Percentiles rank a stretch among this genome's conserved stretches.
Conservation (phyloP, 2,797 vertebrate species). For the Labroides dimidiatus region DNA sequence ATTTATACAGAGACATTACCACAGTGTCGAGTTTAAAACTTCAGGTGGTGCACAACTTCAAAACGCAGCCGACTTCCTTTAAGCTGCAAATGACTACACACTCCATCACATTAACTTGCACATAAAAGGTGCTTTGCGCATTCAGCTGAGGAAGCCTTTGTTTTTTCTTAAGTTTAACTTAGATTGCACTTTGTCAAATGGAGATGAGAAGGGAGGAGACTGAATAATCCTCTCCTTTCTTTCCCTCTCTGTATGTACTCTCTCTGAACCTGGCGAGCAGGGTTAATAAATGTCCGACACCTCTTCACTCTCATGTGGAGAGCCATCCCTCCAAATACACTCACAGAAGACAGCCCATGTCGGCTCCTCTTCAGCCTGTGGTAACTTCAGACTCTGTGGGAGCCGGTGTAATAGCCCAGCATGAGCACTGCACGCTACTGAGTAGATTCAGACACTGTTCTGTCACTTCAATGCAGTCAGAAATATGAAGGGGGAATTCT, state of each 20-base stretch:
- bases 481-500: constrained; percentile 62
- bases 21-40: constrained; percentile 19
- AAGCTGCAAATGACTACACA: constrained; percentile 34
- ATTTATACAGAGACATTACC: constrained; percentile 15
- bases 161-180: constrained; percentile 49
- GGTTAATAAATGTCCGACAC: constrained; percentile 53
- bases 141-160: constrained; percentile 41
- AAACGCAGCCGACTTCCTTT: constrained; percentile 34
- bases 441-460: constrained; percentile 63
- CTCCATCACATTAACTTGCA: constrained; percentile 21
- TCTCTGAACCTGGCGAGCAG: constrained; percentile 21
- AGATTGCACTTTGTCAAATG: constrained; percentile 32
- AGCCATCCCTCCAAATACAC: constrained; percentile 40
- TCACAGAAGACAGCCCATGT: constrained; percentile 40
- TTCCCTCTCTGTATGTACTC: constrained; percentile 9
- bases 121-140: constrained; percentile 22
- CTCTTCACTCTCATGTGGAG: constrained; percentile 44
- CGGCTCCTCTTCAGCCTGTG: constrained; percentile 53
- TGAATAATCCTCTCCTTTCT: constrained; percentile 10
- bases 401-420: constrained; percentile 75
- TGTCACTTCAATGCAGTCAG: constrained; percentile 64
- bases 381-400: constrained; percentile 65
- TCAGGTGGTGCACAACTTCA: constrained; percentile 15
- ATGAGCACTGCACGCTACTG: constrained; percentile 57
- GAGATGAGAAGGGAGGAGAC: constrained; percentile 32